Evolutionary conservation across 2,888 invertebrate genomes (phyloP).

Genomic region (Eupithecia subfuscata): DNA sequence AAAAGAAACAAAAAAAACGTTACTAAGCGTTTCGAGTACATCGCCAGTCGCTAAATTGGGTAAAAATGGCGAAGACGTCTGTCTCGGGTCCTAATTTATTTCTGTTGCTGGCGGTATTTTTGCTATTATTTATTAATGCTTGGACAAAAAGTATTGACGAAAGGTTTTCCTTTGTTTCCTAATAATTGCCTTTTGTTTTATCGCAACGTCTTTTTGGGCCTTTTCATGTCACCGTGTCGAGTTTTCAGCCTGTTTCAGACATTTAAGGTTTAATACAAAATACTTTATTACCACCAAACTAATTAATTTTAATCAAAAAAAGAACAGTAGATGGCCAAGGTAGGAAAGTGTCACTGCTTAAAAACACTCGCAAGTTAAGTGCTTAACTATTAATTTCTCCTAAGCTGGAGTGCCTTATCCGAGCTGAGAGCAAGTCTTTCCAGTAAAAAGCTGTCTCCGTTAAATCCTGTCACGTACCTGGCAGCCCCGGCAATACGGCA

Average conservation of each 20-base stretch:
- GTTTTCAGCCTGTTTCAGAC: background rate
- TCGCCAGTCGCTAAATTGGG: constrained; percentile 6
- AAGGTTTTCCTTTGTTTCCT: constrained; percentile 1
- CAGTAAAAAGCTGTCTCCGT: constrained; percentile 19
- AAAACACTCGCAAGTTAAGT: background rate
- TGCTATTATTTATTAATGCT: too few species aligned
- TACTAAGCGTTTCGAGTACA: constrained; percentile 20
- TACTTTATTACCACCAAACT: background rate
- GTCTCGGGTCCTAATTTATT: constrained; percentile 18
- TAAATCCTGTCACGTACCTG: constrained; percentile 35
- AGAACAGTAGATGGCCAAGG: background rate
- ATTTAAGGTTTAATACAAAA: background rate
- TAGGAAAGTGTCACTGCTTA: background rate
- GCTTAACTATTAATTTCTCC: background rate
- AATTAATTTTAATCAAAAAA: background rate
- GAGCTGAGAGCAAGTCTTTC: background rate
- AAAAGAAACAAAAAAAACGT: constrained; percentile 18
- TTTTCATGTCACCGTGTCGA: background rate
- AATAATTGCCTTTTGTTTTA: constrained; percentile 3
- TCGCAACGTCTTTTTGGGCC: background rate
- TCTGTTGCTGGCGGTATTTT: constrained; percentile 10
- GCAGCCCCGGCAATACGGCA: constrained; percentile 21
- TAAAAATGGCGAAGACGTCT: background rate
- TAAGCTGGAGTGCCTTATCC: background rate
- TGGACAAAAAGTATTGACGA: background rate